A percentile compares a stretch with the other conserved stretches of the same genome.
These are phyloP conservation scores for Theristicus caerulescens DNA, from an alignment of 2,113 vertebrate genomes.

Conservation along the genomic window DNA sequence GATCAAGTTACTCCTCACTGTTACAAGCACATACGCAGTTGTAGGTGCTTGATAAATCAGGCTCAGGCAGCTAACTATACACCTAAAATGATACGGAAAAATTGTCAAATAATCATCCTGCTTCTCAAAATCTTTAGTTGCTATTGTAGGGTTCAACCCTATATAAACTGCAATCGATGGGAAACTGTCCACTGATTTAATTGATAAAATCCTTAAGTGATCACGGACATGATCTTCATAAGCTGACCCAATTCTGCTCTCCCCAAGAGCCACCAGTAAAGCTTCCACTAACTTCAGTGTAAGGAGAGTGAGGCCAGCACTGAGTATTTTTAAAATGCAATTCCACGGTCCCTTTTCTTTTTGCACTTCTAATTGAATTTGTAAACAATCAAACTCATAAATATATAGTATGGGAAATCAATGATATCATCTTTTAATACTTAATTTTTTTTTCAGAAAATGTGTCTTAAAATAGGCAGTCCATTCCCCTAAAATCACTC, in stretches of 20 bases:
- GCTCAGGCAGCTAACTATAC: neutral
- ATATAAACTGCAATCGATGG: neutral
- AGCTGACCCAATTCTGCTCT: neutral
- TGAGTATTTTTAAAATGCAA: neutral
- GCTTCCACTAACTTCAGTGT: neutral
- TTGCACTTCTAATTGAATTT: neutral
- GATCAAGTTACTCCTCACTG: neutral
- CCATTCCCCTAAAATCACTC: neutral
- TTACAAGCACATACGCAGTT: neutral
- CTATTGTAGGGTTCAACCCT: neutral
- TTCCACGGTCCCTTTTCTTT: neutral
- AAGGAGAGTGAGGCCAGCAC: neutral
- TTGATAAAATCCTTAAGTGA: neutral
- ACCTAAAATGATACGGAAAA: neutral
- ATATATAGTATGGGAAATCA: neutral
- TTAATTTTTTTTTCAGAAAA: neutral
- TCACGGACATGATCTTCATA: neutral
- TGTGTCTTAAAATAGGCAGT: neutral
- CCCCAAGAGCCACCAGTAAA: neutral
- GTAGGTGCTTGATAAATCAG: neutral
- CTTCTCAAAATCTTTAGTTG: neutral
- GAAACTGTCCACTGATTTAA: neutral
- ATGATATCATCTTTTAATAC: neutral
- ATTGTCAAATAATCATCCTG: neutral
- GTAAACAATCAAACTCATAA: neutral